Evolutionary conservation across 37 sponge, comb jelly and placozoan species (phyloP).

Genomic region (Aplysina aerophoba): DNA sequence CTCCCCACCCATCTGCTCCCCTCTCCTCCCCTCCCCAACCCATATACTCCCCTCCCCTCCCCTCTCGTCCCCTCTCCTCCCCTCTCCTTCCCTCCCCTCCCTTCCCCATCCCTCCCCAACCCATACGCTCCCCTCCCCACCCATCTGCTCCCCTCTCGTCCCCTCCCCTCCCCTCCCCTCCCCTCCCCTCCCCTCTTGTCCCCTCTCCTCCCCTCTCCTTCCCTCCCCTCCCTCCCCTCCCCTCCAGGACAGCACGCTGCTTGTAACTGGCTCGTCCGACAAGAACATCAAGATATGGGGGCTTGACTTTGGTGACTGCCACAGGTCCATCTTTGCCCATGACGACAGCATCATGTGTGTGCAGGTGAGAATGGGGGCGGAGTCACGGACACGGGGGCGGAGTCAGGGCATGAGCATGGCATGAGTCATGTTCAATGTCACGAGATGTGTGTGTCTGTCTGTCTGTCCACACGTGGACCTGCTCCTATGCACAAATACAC

Average conservation of each 20-base stretch:
- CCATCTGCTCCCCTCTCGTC: neutral
- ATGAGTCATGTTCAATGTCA: too few relatives aligned
- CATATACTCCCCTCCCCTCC: too few relatives aligned
- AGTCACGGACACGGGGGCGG: neutral
- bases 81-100: too few relatives aligned
- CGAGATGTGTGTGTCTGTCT: too few relatives aligned
- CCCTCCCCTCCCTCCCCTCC: neutral
- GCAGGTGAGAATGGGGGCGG: slow-evolving; percentile 42
- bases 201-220: neutral
- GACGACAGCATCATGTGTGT: slow-evolving; percentile 88
- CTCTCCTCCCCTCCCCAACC: too few relatives aligned
- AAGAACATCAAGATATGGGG: slow-evolving; percentile 98
- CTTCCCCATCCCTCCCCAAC: neutral
- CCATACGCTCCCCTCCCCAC: neutral
- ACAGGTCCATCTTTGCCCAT: slow-evolving; percentile 97
- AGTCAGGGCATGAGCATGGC: too few relatives aligned
- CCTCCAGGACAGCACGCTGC: slow-evolving; percentile 83
- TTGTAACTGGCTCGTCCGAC: slow-evolving; percentile 93
- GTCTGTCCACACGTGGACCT: too few relatives aligned
- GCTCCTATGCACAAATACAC: too few relatives aligned
- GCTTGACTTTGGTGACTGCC: slow-evolving; percentile 97
- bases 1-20: too few relatives aligned
- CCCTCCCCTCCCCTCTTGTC: neutral
- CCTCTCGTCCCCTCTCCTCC: too few relatives aligned
- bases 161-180: neutral